phyloP scores from a whole-genome alignment of 2,113 vertebrate genomes.

The Montifringilla adamsi region DNA sequence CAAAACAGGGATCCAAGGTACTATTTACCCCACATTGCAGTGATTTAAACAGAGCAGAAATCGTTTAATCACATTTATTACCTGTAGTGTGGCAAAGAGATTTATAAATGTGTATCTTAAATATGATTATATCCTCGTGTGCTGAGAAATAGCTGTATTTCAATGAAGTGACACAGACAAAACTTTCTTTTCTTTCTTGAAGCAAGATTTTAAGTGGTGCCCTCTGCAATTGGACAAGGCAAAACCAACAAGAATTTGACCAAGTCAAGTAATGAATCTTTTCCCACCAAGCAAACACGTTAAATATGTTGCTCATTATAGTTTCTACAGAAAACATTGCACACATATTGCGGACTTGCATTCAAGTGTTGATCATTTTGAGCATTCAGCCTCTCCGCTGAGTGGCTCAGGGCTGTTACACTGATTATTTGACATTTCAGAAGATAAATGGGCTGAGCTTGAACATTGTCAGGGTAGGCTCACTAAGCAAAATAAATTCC shows the following conservation, averaged over 20 bases:
- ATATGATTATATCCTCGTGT: neutral
- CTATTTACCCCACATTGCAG: neutral
- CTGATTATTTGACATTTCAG: neutral
- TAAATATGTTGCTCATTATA: neutral
- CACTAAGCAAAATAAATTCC: neutral
- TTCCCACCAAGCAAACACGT: neutral
- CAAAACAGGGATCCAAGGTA: neutral
- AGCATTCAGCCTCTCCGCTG: neutral
- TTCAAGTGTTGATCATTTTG: neutral
- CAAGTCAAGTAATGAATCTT: neutral
- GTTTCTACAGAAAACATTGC: neutral
- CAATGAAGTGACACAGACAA: neutral
- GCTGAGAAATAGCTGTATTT: neutral
- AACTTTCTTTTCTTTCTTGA: neutral
- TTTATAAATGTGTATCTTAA: neutral
- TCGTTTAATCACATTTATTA: neutral
- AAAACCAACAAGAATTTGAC: neutral
- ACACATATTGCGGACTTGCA: neutral
- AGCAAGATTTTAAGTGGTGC: neutral
- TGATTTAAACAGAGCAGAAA: neutral
- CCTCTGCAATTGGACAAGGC: neutral
- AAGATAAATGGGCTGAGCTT: neutral
- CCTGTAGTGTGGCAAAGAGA: neutral
- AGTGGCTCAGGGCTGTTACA: neutral
- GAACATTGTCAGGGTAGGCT: neutral